Evolutionary conservation across 2,797 vertebrate genomes (phyloP).

Genomic region (Rhodeus uyekii): DNA sequence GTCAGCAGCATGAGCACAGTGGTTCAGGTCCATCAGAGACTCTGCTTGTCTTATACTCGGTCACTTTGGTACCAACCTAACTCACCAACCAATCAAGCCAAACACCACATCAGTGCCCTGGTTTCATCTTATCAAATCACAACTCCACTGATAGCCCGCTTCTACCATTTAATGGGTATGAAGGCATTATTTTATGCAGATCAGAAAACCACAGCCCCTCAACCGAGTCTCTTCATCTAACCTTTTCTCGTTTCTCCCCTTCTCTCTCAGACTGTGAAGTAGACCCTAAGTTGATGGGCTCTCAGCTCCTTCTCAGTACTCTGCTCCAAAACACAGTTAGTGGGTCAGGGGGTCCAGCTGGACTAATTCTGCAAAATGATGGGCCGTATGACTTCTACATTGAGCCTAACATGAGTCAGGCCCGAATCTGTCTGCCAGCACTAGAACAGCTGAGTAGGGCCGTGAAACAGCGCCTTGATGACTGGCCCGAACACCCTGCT

Average conservation of each 20-base stretch:
- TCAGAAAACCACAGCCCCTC: not conserved
- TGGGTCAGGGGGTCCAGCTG: constrained; percentile 70
- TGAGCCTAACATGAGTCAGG: constrained; percentile 89
- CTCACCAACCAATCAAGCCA: constrained; percentile 70
- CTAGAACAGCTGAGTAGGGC: constrained; percentile 80
- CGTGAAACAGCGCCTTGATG: constrained; percentile 80
- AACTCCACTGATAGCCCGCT: constrained; percentile 82
- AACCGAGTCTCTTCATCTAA: not conserved
- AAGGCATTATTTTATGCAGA: not conserved
- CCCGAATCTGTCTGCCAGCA: constrained; percentile 83
- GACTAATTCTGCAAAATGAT: constrained; percentile 76
- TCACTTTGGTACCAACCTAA: constrained; percentile 88
- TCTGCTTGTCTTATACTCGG: constrained; percentile 83
- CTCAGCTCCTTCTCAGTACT: constrained; percentile 84
- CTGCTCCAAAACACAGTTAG: constrained; percentile 88
- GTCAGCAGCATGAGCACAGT: constrained; percentile 79
- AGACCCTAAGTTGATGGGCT: constrained; percentile 84
- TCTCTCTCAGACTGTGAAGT: constrained; percentile 82
- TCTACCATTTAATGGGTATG: constrained; percentile 91
- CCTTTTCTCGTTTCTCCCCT: not conserved
- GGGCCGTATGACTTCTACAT: constrained; percentile 95
- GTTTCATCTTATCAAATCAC: constrained; percentile 90
- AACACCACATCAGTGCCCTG: constrained; percentile 83
- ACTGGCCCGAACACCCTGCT: constrained; percentile 95
- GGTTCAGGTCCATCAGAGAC: constrained; percentile 82